These are phyloP conservation scores for Hiodon alosoides DNA, from an alignment of 2,113 vertebrate species.

Conservation along the genomic window DNA sequence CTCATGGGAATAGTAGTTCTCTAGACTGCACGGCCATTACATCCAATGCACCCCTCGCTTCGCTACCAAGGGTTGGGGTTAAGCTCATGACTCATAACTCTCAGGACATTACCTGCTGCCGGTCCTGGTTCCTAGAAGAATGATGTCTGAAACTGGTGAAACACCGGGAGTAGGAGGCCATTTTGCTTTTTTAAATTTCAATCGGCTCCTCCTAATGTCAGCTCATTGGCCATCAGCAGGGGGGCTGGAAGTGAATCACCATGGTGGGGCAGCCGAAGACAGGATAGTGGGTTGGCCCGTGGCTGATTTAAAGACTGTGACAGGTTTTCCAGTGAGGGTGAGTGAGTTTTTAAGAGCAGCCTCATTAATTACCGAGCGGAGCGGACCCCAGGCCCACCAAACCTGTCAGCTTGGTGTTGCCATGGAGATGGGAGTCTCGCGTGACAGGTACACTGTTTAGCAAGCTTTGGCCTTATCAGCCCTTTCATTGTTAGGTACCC, in stretches of 20 bases:
- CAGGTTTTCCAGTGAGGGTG: constrained; percentile 1
- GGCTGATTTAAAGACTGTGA: background rate
- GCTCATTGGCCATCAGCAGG: background rate
- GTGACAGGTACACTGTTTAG: constrained; percentile 27
- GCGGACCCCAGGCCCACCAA: background rate
- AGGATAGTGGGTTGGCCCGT: background rate
- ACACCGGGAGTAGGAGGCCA: background rate
- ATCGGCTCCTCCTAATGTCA: background rate
- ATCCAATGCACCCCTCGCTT: no score
- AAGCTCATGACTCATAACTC: no score
- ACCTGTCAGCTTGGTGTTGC: constrained; percentile 47
- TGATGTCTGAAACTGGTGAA: no score
- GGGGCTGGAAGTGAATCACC: background rate
- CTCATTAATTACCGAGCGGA: constrained; percentile 31
- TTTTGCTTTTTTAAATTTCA: background rate
- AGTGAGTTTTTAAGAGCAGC: background rate
- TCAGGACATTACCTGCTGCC: no score
- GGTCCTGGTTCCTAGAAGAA: no score
- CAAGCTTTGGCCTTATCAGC: constrained; percentile 2
- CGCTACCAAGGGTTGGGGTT: no score
- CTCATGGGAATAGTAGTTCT: no score
- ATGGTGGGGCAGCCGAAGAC: background rate
- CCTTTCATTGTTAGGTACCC: no score
- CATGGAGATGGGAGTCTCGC: constrained; percentile 32
- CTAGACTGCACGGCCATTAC: no score